Percentiles rank a stretch among this genome's conserved stretches.
Evolutionary conservation across 2,113 vertebrate genomes (phyloP).

Genomic region (Ctenomys sociabilis): DNA sequence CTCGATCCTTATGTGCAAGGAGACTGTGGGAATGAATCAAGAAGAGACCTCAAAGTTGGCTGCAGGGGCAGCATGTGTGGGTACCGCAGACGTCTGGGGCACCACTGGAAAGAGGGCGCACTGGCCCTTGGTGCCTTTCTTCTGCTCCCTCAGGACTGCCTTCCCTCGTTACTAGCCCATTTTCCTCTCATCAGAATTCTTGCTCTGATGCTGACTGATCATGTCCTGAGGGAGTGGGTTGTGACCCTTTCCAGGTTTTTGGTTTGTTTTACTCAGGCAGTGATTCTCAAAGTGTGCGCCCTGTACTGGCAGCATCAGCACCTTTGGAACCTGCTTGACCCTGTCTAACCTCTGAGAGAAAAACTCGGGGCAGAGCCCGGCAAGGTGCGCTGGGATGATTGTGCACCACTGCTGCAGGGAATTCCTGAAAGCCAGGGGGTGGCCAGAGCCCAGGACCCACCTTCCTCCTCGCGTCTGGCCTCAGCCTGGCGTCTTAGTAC

Average conservation of each 20-base stretch:
- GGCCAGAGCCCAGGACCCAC: not conserved
- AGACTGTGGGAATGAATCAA: not conserved
- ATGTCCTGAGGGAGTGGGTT: not conserved
- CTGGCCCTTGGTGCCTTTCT: not conserved
- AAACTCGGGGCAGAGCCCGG: not conserved
- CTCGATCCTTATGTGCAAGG: not conserved
- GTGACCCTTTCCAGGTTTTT: not conserved
- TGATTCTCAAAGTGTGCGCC: not conserved
- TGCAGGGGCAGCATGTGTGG: not conserved
- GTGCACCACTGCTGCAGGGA: not conserved
- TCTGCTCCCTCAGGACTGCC: not conserved
- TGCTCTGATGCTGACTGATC: not conserved
- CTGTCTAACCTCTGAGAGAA: not conserved
- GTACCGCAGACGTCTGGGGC: not conserved
- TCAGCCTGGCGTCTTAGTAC: not conserved
- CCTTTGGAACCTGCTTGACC: not conserved
- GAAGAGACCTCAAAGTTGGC: not conserved
- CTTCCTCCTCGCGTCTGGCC: not conserved
- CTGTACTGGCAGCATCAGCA: not conserved
- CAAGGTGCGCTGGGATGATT: not conserved
- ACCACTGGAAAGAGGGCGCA: not conserved
- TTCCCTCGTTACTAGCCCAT: not conserved
- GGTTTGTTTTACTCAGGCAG: not conserved
- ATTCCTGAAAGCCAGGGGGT: not conserved
- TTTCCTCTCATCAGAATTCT: conserved; percentile 46